These are phyloP conservation scores for Drosophila mauritiana DNA, from an alignment of 1,140 invertebrate species.

Conservation along the genomic window DNA sequence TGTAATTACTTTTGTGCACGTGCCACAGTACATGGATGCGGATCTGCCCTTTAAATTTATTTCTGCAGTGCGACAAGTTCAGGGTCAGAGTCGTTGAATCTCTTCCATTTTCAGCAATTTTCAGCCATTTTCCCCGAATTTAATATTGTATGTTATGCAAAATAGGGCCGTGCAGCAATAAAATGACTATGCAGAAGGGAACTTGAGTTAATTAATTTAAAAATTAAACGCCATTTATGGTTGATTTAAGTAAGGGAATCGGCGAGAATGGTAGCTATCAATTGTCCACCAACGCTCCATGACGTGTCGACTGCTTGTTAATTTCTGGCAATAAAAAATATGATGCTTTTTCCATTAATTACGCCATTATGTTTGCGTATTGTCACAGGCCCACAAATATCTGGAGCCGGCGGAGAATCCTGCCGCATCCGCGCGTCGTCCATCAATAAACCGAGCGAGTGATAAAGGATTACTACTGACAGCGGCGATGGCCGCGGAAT, in stretches of 20 bases:
- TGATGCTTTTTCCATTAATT: slow-evolving; percentile 68
- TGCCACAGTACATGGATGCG: slow-evolving; percentile 40
- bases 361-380: slow-evolving; percentile 73
- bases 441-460: slow-evolving; percentile 71
- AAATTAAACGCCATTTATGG: slow-evolving; percentile 60
- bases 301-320: slow-evolving; percentile 60
- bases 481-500: slow-evolving; percentile 43
- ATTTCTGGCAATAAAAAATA: slow-evolving; percentile 64
- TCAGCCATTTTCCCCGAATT: slow-evolving; percentile 15
- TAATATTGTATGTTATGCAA: slow-evolving; percentile 29
- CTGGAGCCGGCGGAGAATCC: slow-evolving; percentile 22
- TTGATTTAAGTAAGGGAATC: slow-evolving; percentile 55
- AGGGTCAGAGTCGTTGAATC: slow-evolving; percentile 54
- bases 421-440: slow-evolving; percentile 10
- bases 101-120: slow-evolving; percentile 10
- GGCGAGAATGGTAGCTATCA: slow-evolving; percentile 15
- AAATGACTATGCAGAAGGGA: slow-evolving; percentile 4
- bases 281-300: slow-evolving; percentile 9
- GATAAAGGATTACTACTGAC: slow-evolving; percentile 71
- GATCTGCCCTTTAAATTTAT: slow-evolving; percentile 36
- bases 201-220: slow-evolving; percentile 64
- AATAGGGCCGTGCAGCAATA: slow-evolving; percentile 16
- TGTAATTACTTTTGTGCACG: slow-evolving; percentile 74
- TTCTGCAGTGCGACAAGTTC: slow-evolving; percentile 52
- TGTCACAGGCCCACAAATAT: slow-evolving; percentile 35